Conservation (phyloP, 2,113 vertebrate species). For the Electrona antarctica region DNA sequence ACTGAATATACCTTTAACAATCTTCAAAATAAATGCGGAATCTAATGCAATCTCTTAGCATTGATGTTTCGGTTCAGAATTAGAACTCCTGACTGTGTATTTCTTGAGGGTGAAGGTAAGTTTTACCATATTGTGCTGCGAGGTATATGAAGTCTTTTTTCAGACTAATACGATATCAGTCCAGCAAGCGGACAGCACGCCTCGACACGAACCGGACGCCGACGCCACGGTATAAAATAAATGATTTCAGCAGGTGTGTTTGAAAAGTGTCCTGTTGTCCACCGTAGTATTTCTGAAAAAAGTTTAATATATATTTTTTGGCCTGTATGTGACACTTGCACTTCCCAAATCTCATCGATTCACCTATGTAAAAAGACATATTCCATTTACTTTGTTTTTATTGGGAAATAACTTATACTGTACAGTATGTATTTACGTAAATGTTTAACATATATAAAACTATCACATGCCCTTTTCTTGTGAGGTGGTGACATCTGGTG, state of each 20-base stretch:
- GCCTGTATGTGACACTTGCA: constrained; percentile 25
- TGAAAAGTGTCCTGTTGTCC: constrained; percentile 39
- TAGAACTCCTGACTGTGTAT: constrained; percentile 4
- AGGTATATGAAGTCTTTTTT: constrained; percentile 26
- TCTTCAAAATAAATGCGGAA: constrained; percentile 16
- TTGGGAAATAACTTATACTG: constrained; percentile 42
- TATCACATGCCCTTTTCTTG: constrained; percentile 34
- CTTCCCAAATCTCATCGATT: constrained; percentile 10
- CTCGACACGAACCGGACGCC: background rate
- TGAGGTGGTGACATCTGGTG: constrained; percentile 12
- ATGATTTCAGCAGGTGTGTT: background rate
- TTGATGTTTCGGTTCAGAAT: background rate
- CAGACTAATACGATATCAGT: constrained; percentile 1
- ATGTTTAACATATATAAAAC: constrained; percentile 35
- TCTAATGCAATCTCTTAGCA: too few relatives aligned
- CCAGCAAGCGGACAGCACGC: background rate
- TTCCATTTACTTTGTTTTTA: constrained; percentile 10
- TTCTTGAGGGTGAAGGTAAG: background rate
- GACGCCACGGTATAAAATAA: constrained; percentile 24
- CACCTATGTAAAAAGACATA: constrained; percentile 38
- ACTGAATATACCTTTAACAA: background rate
- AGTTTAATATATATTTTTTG: constrained; percentile 27
- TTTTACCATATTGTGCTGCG: background rate
- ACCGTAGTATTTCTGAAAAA: constrained; percentile 42
- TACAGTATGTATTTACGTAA: constrained; percentile 38